Conservation (phyloP, 2,113 vertebrate species). For the Callospermophilus lateralis region DNA sequence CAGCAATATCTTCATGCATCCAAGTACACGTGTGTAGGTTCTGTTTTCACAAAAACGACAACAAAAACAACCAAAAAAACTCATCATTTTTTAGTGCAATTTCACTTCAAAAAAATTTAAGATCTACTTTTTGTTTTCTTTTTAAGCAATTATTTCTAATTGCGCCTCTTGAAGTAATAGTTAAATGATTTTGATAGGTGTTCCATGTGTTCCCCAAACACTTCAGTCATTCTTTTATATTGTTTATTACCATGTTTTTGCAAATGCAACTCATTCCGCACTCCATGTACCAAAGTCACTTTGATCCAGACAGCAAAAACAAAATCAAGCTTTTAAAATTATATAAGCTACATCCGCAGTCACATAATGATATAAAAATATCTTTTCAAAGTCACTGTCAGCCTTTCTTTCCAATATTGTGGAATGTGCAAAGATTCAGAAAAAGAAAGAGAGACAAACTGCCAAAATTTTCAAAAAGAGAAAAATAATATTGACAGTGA, state of each 20-base stretch:
- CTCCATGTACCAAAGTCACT: not conserved
- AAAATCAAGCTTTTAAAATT: not conserved
- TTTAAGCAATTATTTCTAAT: not conserved
- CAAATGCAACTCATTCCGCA: not conserved
- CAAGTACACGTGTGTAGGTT: not conserved
- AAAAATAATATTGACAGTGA: not conserved
- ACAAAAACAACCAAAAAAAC: not conserved
- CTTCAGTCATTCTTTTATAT: not conserved
- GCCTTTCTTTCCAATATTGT: not conserved
- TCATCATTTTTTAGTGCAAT: not conserved
- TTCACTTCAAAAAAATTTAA: not conserved
- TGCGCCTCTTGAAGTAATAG: not conserved
- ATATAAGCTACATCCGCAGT: not conserved
- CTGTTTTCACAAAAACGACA: not conserved
- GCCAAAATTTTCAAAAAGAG: not conserved
- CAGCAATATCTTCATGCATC: not conserved
- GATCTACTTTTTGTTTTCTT: not conserved
- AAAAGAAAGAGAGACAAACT: not conserved
- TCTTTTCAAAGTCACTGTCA: not conserved
- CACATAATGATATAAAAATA: not conserved
- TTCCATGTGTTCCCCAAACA: not conserved
- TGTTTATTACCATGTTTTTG: not conserved
- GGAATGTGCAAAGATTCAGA: not conserved
- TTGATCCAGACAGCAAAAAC: not conserved
- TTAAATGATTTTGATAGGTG: not conserved